Evolutionary conservation across 2,113 vertebrate genomes (phyloP), one percentile per base, ranked within the genome.

Genomic region (Festucalex cinctus): DNA sequence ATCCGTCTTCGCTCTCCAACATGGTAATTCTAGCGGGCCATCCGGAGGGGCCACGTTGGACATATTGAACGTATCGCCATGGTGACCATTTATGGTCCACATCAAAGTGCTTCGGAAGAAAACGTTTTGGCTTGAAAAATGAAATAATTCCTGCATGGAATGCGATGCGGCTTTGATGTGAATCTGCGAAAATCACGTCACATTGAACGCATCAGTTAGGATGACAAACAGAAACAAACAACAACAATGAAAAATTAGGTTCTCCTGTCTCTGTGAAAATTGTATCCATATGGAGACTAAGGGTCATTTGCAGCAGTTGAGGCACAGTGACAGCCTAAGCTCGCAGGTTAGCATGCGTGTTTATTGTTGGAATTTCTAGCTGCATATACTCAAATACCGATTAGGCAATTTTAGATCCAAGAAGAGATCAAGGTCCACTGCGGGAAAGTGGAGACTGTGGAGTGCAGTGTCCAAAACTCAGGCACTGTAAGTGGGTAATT

Each of bases 1-100:
- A 85, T 88, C 83, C 74, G 86, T 90, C 84, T 58, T 24, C 46
- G 60, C 32, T 43, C 44, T 66, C 59, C 70, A 70, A 69, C 70
- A 76, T 79, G 79, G 71, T 83, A 71, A 75, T 83, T 73, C 59
- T 63, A 59, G 28, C 26, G 6, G 22, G 37, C 60, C 22, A 62
- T 62, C 37, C 60, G 14, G 37, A 26, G 39, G 39, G 39, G 39
- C 39, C 14, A 26, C 3, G 12, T 46, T 35, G 62, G 43, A 48
- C 63, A 65, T 49, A 49, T 65, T 65, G 44, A 65, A 65, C 12
- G 44, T n/a, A 65, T 65, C 20, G 58, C 62, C 70, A 64, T 35
- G 58, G 43, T 0, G 16, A 66, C 76, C 49, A 65, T 73, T 77
- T 70, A 41, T 56, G 17, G 53, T 56, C 24, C 24, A 20, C 57